phyloP scores from a whole-genome alignment of 2,888 invertebrate genomes.

The Leucozona laternaria region DNA sequence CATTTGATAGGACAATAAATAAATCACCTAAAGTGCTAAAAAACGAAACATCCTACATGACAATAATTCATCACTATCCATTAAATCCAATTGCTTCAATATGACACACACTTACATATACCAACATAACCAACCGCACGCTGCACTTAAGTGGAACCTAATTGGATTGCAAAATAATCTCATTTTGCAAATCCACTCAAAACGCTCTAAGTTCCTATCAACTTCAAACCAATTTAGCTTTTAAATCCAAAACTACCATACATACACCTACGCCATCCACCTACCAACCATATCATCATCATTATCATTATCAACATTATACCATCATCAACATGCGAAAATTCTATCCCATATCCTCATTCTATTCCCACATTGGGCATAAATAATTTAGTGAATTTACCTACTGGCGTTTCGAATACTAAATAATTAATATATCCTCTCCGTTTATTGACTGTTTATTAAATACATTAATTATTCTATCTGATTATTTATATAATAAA shows the following conservation, averaged over 20 bases:
- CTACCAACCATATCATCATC: slow-evolving; percentile 4
- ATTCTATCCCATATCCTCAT: slow-evolving; percentile 12
- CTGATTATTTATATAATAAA: background rate
- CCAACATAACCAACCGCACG: background rate
- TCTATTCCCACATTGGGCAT: slow-evolving; percentile 26
- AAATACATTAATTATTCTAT: background rate
- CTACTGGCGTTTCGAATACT: slow-evolving; percentile 31
- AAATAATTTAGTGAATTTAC: slow-evolving; percentile 47
- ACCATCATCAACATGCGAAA: slow-evolving; percentile 2
- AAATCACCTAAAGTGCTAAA: slow-evolving; percentile 9
- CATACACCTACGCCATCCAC: background rate
- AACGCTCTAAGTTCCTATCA: slow-evolving; percentile 24
- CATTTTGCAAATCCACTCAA: slow-evolving; percentile 43
- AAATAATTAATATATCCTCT: slow-evolving; percentile 45
- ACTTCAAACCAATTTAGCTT: slow-evolving; percentile 38
- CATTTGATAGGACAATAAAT: background rate
- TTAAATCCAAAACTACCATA: slow-evolving; percentile 18
- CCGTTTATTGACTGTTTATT: background rate
- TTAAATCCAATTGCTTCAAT: slow-evolving; percentile 10
- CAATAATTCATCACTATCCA: slow-evolving; percentile 38
- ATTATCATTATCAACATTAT: background rate
- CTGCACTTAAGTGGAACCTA: slow-evolving; percentile 50
- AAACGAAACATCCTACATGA: background rate
- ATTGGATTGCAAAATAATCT: slow-evolving; percentile 49
- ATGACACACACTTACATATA: background rate